These are phyloP conservation scores for Pristionchus japonicus DNA, from an alignment of 2,888 invertebrate species.

Conservation along the genomic window DNA sequence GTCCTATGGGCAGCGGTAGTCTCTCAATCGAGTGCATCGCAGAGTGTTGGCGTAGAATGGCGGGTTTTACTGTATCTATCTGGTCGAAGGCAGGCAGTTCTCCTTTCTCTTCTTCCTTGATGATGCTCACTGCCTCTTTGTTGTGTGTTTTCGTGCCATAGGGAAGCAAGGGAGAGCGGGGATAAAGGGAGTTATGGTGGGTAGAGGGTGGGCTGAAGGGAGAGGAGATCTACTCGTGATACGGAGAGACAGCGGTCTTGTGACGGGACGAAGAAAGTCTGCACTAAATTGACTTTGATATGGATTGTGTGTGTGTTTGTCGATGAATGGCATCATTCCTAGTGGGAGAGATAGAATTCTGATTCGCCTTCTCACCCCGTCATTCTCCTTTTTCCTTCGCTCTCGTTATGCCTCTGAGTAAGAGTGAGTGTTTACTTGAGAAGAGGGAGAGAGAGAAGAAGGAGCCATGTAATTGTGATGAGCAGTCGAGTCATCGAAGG, in stretches of 20 bases:
- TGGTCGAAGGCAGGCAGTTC: neutral
- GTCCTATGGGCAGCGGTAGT: neutral
- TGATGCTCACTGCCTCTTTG: neutral
- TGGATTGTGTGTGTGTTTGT: neutral
- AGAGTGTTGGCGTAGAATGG: neutral
- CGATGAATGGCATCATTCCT: conserved; percentile 12
- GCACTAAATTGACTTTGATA: neutral
- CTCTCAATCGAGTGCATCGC: neutral
- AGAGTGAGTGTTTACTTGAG: conserved; percentile 22
- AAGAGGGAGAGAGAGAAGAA: neutral
- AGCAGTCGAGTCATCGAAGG: conserved; percentile 24
- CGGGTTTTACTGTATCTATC: neutral
- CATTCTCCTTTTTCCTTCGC: neutral
- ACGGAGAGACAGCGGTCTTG: neutral
- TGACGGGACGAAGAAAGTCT: neutral
- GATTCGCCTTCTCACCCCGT: conserved; percentile 7
- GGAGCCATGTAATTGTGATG: conserved; percentile 37
- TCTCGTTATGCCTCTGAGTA: neutral
- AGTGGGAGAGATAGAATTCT: neutral
- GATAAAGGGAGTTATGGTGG: conserved; percentile 10
- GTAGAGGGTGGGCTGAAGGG: neutral
- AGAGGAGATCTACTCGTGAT: neutral
- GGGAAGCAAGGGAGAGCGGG: conserved; percentile 25
- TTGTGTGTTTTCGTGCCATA: conserved; percentile 35
- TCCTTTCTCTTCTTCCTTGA: neutral